Evolutionary conservation across 2,888 invertebrate species (phyloP), one percentile per base, ranked within the genome.

Genomic region (Drosophila anomalipes): DNA sequence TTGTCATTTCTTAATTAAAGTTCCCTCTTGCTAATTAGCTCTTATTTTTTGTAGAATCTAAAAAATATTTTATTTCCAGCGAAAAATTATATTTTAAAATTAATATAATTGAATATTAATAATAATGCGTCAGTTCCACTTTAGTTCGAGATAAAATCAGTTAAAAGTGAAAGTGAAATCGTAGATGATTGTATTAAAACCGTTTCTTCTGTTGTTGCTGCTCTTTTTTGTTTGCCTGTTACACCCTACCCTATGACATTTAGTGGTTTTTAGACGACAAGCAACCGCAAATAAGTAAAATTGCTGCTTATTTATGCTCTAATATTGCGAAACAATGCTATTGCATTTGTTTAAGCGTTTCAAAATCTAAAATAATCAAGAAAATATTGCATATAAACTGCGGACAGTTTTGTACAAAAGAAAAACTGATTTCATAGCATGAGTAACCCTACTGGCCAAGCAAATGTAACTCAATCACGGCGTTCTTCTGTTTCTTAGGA

Each of bases 381-480:
- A 39, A n/a, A 57, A 39, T 9, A n/a, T n/a, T 30, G 28, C 28
- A 39, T n/a, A 16, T 14, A n/a, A 14, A 16, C 30, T 30, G 39
- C 5, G 5, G 9, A n/a, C 26, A 41, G 7, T 7, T 49, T 19
- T 28, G 9, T 16, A 19, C 22, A 52, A 44, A 37, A 70, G 60
- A 73, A 58, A 44, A 49, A n/a, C 12, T 14, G 1, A 59, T 51
- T 73, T 59, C 52, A 47, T 4, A n/a, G 22, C 81, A 41, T 79
- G 87, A 68, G 76, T 74, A 62, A 60, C 88, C 83, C 83, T 69
- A 52, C 26, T 75, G 62, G 12, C 61, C 62, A 51, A 76, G 56
- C 65, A 51, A 68, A 53, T 77, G 77, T 77, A 77, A 77, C 79
- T 79, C 58, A 65, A 79, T 65, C 74, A 69, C 61, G 68, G 69